Evolutionary conservation across 2,113 vertebrate genomes (phyloP).

Genomic region (Odobenus rosmarus): DNA sequence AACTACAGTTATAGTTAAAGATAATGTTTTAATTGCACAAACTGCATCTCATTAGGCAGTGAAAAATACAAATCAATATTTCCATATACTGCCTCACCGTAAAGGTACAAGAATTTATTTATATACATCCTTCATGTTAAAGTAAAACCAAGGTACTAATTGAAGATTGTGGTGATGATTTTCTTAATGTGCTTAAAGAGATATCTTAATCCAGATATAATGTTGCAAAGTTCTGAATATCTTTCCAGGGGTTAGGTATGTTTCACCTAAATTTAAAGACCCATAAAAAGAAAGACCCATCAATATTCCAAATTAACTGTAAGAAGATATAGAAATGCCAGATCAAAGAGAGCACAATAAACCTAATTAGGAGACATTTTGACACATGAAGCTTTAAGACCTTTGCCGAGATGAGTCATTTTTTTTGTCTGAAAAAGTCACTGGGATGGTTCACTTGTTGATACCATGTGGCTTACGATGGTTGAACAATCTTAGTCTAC

Average conservation of each 20-base stretch:
- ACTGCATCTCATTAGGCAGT: neutral
- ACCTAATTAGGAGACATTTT: conserved; percentile 21
- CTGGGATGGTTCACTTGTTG: neutral
- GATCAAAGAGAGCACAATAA: neutral
- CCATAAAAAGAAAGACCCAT: neutral
- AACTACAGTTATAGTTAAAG: neutral
- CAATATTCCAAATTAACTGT: neutral
- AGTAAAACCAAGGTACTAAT: conserved; percentile 1
- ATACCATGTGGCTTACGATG: neutral
- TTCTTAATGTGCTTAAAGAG: neutral
- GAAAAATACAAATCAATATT: conserved; percentile 48
- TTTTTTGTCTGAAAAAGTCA: conserved; percentile 1
- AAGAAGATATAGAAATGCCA: neutral
- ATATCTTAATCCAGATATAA: neutral
- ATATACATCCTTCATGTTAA: conserved; percentile 25
- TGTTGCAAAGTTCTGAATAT: neutral
- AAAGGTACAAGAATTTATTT: conserved; percentile 5
- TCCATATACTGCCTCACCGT: neutral
- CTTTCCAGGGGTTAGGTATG: neutral
- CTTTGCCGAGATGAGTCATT: neutral
- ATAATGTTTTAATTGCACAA: conserved; percentile 2
- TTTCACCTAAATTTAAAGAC: conserved; percentile 32
- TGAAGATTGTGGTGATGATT: neutral
- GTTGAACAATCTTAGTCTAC: neutral
- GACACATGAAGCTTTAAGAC: conserved; percentile 30